phyloP scores from a whole-genome alignment of 2,113 vertebrate species.

The Colistium nudipinnis region DNA sequence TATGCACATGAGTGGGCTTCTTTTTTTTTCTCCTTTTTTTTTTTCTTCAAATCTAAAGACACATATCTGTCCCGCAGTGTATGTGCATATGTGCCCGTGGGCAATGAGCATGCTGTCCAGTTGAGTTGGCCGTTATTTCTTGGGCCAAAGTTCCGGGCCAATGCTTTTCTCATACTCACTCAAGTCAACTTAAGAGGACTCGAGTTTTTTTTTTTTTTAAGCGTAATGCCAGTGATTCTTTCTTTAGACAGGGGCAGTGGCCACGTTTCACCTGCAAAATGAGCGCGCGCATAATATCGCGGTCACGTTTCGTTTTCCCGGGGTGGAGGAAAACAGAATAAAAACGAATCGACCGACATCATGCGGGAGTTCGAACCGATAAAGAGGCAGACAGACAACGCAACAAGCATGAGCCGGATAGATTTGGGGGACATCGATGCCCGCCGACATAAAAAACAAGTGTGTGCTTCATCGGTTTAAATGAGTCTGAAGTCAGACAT shows the following conservation, averaged over 20 bases:
- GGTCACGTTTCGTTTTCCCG: not conserved
- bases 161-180: slow-evolving; percentile 18
- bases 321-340: not conserved
- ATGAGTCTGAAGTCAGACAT: slow-evolving; percentile 51
- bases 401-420: no score
- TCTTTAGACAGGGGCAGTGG: not conserved
- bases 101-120: slow-evolving; percentile 12
- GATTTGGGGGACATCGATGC: no score
- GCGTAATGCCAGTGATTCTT: slow-evolving; percentile 17
- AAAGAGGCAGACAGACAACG: not conserved
- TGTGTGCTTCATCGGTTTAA: slow-evolving; percentile 45
- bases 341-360: not conserved
- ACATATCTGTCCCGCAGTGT: not conserved
- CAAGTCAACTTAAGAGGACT: not conserved
- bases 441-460: slow-evolving; percentile 9
- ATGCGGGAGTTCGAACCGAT: not conserved
- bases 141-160: slow-evolving; percentile 14
- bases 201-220: not conserved
- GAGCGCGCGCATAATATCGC: slow-evolving; percentile 3
- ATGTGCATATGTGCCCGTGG: slow-evolving; percentile 16
- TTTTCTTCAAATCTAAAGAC: slow-evolving; percentile 9
- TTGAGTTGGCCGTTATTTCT: slow-evolving; percentile 31
- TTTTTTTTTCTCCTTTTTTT: no score
- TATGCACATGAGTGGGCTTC: slow-evolving; percentile 4
- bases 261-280: slow-evolving; percentile 14